These are phyloP conservation scores for Camptogramma bilineatum DNA, from an alignment of 2,888 invertebrate species.

Conservation along the genomic window DNA sequence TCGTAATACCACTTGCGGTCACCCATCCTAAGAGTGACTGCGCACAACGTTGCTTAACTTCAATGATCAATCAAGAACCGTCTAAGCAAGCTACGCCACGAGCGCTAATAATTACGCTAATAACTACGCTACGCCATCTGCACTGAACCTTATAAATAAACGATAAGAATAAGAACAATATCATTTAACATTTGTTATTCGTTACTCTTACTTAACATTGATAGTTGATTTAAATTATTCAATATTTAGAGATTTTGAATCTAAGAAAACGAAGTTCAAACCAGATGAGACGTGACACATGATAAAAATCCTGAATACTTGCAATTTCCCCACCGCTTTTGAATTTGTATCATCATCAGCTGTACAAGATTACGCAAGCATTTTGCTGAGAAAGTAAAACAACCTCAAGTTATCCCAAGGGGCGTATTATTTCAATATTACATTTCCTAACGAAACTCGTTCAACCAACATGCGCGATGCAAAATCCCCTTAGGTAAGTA, in stretches of 20 bases:
- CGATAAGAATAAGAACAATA: too few species aligned
- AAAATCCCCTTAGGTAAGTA: conserved; percentile 71
- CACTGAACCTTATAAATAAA: too few species aligned
- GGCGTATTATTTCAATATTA: conserved; percentile 50
- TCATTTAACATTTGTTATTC: too few species aligned
- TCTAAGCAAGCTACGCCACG: too few species aligned
- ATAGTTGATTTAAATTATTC: too few species aligned
- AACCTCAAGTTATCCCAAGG: conserved; percentile 24
- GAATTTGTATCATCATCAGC: conserved; percentile 15
- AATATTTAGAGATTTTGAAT: neutral
- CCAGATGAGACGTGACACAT: neutral
- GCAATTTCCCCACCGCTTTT: neutral
- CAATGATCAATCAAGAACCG: too few species aligned
- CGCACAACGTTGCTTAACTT: too few species aligned
- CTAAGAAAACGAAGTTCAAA: neutral
- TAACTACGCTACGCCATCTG: too few species aligned
- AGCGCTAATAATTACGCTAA: too few species aligned
- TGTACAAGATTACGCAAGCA: conserved; percentile 22
- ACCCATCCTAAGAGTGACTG: too few species aligned
- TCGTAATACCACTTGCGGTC: too few species aligned
- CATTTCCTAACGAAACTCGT: conserved; percentile 66
- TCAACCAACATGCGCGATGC: conserved; percentile 66
- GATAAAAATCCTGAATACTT: neutral
- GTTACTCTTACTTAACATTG: too few species aligned
- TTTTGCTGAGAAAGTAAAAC: conserved; percentile 30